These are phyloP conservation scores for Chromoteleia sp. DNA, from an alignment of 2,888 invertebrate species.

Conservation along the genomic window DNA sequence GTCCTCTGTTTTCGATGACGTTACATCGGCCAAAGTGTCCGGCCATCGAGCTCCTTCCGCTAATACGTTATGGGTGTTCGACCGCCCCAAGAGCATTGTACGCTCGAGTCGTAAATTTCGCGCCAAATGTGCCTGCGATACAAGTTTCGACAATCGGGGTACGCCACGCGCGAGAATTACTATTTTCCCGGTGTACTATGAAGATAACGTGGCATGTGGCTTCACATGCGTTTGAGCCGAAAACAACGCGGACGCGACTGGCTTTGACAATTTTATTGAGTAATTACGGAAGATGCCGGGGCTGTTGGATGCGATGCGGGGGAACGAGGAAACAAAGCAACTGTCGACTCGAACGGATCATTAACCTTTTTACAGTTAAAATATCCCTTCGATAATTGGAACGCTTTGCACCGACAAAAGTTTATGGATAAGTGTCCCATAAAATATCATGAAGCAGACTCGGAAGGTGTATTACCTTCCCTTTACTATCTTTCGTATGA, in stretches of 20 bases:
- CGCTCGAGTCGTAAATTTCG: conserved; percentile 37
- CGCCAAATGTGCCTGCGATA: neutral
- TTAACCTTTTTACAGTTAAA: conserved; percentile 27
- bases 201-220: neutral
- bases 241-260: neutral
- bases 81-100: conserved; percentile 36
- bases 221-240: too few relatives aligned
- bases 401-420: too few relatives aligned
- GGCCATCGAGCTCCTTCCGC: conserved; percentile 7
- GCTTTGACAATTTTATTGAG: conserved; percentile 25
- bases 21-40: neutral
- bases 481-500: too few relatives aligned
- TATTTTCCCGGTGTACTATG: conserved; percentile 8
- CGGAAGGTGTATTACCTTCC: too few relatives aligned
- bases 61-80: conserved; percentile 37
- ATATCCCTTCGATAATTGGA: too few relatives aligned
- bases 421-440: too few relatives aligned
- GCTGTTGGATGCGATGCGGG: neutral
- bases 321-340: neutral
- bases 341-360: conserved; percentile 13
- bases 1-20: conserved; percentile 4
- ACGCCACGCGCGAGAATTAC: conserved; percentile 9
- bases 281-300: conserved; percentile 11
- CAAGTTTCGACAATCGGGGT: conserved; percentile 4
- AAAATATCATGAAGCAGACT: too few relatives aligned